Evolutionary conservation across 1,140 invertebrate species (phyloP), one percentile per base, ranked within the genome.

Genomic region (Cataglyphis hispanica): DNA sequence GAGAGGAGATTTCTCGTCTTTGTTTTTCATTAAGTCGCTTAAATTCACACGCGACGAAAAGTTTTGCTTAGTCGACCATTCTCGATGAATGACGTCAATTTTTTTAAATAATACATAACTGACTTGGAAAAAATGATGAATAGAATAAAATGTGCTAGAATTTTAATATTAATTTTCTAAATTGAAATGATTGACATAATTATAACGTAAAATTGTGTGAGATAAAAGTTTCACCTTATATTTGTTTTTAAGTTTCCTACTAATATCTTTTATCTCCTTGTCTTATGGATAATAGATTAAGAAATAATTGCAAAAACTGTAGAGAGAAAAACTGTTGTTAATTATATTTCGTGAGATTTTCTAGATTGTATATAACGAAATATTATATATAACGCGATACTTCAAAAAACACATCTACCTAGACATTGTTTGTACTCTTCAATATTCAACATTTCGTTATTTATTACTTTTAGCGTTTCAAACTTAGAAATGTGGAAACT

Each of bases 401-500:
- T 31, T 76, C 6, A 3, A 7, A 19, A 43, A 31, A 74, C 37
- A 37, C 11, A n/a, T 6, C 16, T 16, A 16, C 37, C 25, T 13
- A 5, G 10, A 74, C 37, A 74, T 58, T 40, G 58, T 63, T 7
- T 40, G 58, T 63, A 13, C 53, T 80, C 60, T 11, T 43, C n/a
- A 31, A 25, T 1, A 8, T 69, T 69, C 27, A 58, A 58, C 37
- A 31, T 60, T 40, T 7, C 25, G 53, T 50, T 60, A 83, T 72
- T 72, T 60, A 72, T 83, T 74, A 56, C 53, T 31, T 72, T 61
- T 74, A 72, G 8, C 74, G 78, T 83, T 83, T 74, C 31, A 67
- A 83, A 61, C 67, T 83, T 83, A 74, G 78, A 83, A 74, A 83
- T 34, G 53, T 60, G 66, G 56, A 60, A 83, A 83, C 67, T 60